Base-by-base conservation (phyloP, 2,797 vertebrate species). In the Todus mexicanus region DNA sequence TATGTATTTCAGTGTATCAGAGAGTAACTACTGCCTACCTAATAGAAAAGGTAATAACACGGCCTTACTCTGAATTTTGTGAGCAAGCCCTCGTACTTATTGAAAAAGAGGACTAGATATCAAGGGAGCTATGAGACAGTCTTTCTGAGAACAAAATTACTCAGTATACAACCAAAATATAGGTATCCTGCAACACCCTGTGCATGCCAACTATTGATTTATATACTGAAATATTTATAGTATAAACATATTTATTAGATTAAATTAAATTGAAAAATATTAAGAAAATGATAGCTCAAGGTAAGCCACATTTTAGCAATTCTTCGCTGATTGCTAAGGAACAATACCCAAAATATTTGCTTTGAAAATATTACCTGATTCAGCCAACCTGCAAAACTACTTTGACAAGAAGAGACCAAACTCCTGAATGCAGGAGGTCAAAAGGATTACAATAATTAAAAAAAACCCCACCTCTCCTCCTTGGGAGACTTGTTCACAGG, bases 381-480 rank as follows among this genome's bases (percentile, higher is more conserved):
- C 89, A 93, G 66, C 86, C 89, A 94, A 88, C 89, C 84, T 93
- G 90, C 89, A 96, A 95, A 96, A 91, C 90, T 57, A 31, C 56
- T 96, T 89, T 93, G 84, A 94, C 93, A 94, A 90, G 87, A 80
- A 80, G 76, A 92, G 85, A 96, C 42, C 77, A 88, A 93, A 93
- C 76, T 76, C 89, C 81, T 89, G 87, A 92, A 95, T 85, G 79
- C 70, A 76, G 13, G 74, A 94, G 87, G 87, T 94, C 92, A 95
- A 96, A 95, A 84, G 93, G 93, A 92, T 94, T 94, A 91, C 79
- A 93, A 90, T 42, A 92, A 93, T 78, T 75, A 35, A 87, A 94
- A 84, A 50, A 56, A 53, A 26, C 18, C 33, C 50, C 50, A 25
- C 70, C 64, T 84, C 72, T 87, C 53, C 50, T 89, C 64, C 68